Conservation (phyloP, 2,113 vertebrate genomes). For the Illadopsis cleaveri region DNA sequence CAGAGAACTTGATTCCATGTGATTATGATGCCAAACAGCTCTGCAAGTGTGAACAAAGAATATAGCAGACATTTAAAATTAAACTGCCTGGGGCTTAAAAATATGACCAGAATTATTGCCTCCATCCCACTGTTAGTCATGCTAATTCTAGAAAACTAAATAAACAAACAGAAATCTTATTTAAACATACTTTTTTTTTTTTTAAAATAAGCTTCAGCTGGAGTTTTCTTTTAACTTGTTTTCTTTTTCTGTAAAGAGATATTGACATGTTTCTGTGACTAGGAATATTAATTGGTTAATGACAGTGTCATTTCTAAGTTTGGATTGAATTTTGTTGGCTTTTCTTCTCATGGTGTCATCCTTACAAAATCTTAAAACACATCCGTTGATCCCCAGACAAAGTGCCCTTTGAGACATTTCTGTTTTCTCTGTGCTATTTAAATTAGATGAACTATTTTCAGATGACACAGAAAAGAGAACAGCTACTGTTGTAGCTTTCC, state of each 20-base stretch:
- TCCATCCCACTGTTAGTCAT: neutral
- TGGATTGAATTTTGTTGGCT: neutral
- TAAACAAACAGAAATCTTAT: neutral
- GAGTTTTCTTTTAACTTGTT: neutral
- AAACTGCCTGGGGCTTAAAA: neutral
- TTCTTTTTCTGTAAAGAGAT: neutral
- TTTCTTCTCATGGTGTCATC: accelerated
- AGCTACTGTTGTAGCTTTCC: neutral
- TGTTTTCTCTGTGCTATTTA: neutral
- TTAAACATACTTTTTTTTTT: neutral
- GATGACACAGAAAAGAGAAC: neutral
- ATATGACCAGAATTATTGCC: neutral
- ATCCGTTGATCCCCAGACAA: neutral
- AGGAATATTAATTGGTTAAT: neutral
- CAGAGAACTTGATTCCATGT: neutral
- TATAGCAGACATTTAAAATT: neutral
- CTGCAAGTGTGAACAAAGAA: neutral
- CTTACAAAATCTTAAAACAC: neutral
- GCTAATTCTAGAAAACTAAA: neutral
- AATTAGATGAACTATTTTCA: neutral
- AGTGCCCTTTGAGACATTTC: neutral
- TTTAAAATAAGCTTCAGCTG: neutral
- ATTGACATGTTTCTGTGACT: neutral
- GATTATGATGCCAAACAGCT: neutral
- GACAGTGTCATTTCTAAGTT: neutral